Base-by-base conservation (phyloP, 2,888 invertebrate genomes). In the Drosophila nigritarsus region DNA sequence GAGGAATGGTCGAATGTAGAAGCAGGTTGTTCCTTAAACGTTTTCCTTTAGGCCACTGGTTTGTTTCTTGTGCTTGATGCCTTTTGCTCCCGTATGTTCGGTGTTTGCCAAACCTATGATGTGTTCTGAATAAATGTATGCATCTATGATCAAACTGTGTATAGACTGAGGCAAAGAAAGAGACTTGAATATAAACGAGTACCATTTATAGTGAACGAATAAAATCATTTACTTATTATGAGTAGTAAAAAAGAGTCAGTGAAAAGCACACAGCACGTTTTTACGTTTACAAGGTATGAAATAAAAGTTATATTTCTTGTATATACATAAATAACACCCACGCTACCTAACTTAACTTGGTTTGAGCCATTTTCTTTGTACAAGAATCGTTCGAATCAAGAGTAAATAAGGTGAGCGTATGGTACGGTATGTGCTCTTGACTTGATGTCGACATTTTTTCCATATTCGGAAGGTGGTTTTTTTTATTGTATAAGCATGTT, bases 391-490 rank as follows among this genome's bases (percentile, higher is more conserved):
- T 59, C 27, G 34, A 54, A 49, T 20, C 55, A 48, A 63, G 51
- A 54, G 29, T 18, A 42, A 60, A 29, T 20, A 24, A 42, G 55
- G 36, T 24, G 45, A 64, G 27, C 55, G 55, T 42, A 56, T 62
- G 53, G 68, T 38, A n/a, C 13, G 27, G n/a, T 67, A 18, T 56
- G 29, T 56, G 60, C 36, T 63, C 49, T 72, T 34, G 40, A 64
- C 40, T 75, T 66, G 70, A 60, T 51, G 64, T 64, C n/a, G 40
- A 59, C 63, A 56, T 59, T 64, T 62, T 63, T 48, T 30, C 82
- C 64, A 49, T 69, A 40, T 81, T 38, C 8, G 66, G 68, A 32
- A 82, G 50, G 62, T 30, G n/a, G 69, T 65, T 70, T 61, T 20
- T 42, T 20, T 36, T 45, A 24, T 45, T 45, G 29, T 20, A 45